Base-by-base conservation (phyloP, 2,888 invertebrate genomes). In the Chloroclysta siterata region DNA sequence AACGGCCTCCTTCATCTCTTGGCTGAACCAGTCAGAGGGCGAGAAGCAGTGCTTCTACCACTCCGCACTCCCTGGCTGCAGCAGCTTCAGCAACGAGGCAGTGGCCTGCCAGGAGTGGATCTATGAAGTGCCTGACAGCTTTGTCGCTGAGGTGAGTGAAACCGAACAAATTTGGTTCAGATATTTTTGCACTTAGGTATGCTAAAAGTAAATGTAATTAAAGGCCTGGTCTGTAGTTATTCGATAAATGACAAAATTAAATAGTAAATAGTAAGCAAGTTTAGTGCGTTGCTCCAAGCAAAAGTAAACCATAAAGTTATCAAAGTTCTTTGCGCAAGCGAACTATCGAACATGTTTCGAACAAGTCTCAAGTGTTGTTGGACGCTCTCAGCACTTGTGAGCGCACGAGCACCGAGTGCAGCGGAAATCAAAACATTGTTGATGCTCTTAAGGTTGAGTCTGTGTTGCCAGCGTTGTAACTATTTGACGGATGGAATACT, bases 61-160 rank as follows among this genome's bases (percentile, higher is more conserved):
- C 64, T 62, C 72, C 3, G 63, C 74, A 6, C 58, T 70, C 2
- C 58, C 51, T 0, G 66, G 46, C 64, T 81, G 85, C 70, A 51
- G 61, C n/a, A 13, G 22, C 7, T 75, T 78, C 69, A 67, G 66
- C 54, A 76, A 67, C 62, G 53, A 39, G 1, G 62, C 72, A 3
- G 64, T 74, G 47, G 52, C 60, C 13, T 92, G 92, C 72, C 71
- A 60, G 0, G 80, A 82, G 14, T 92, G 90, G 90, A 68, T 85
- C 5, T 92, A 90, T 33, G 86, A 89, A 36, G 73, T 81, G 2
- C 86, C 89, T 0, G 58, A 87, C 70, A 90, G 90, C 60, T 92
- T 92, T 53, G 81, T 89, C 0, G 88, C 89, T 5, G 92, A 92
- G 84, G 92, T 91, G 4, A 52, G 58, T 36, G 10, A 8, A 13